Base-by-base conservation (phyloP, 2,797 vertebrate genomes). In the Euthynnus affinis region DNA sequence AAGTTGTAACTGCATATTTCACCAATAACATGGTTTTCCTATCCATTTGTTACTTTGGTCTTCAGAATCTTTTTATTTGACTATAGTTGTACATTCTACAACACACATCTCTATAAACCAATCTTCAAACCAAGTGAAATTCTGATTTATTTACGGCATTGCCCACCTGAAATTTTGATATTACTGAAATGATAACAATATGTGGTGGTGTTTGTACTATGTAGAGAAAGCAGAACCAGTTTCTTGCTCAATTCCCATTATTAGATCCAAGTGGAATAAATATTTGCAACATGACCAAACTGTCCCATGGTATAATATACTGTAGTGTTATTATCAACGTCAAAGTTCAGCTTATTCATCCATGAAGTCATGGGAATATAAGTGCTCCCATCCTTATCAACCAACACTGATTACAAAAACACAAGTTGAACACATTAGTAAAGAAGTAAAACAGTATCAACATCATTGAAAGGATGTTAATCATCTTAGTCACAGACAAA, bases 1-100 rank as follows among this genome's bases (percentile, higher is more conserved):
- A 27, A 8, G 9, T 34, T 72, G 44, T 23, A 69, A 20, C 49
- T 46, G 20, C 22, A 64, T 27, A 46, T 48, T 77, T 27, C 29
- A 37, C 25, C 58, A 42, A 48, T 46, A 63, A 23, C 1, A 18
- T 0, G 1, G 17, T 20, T 66, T 32, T 61, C 14, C 15, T 22
- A 15, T 46, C 32, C 10, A 68, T 40, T 60, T 22, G 12, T 27
- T 5, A 25, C 3, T 46, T 64, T 55, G 18, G 10, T 59, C 1
- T 37, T 57, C 9, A 34, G 60, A 46, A 69, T 34, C 6, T 34
- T 18, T 52, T 51, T 9, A 15, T 59, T n/a, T 3, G 1, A 59
- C 5, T 44, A 4, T 37, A 55, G n/a, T 23, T 66, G 5, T 4
- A 32, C 3, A 34, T 46, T 48, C 68, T 64, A 32, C n/a, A 63